These are phyloP conservation scores for Acanthurus tractus DNA, from an alignment of 2,797 vertebrate species.

Conservation along the genomic window DNA sequence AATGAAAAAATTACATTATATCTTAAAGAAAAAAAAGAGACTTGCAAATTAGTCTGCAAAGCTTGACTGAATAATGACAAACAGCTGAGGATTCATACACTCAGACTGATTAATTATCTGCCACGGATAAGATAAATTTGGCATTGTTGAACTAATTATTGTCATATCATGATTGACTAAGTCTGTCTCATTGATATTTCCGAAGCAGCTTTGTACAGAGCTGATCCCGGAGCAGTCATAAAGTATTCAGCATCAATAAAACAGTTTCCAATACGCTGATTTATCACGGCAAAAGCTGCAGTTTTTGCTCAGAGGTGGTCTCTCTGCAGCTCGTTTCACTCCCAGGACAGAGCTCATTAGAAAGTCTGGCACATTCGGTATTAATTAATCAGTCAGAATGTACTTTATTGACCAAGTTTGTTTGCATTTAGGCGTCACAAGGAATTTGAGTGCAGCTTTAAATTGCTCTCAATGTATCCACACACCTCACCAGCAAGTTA, in stretches of 20 bases:
- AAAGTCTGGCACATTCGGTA: background rate
- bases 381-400: background rate
- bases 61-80: conserved; percentile 38
- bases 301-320: background rate
- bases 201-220: conserved; percentile 37
- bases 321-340: background rate
- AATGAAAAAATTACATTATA: conserved; percentile 35
- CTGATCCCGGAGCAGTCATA: background rate
- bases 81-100: conserved; percentile 27
- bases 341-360: background rate
- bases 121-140: conserved; percentile 49
- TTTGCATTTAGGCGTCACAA: background rate
- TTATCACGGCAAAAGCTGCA: background rate
- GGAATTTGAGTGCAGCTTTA: background rate
- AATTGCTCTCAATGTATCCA: background rate
- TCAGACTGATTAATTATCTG: conserved; percentile 39
- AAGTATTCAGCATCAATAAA: conserved; percentile 19
- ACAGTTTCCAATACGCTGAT: conserved; percentile 3
- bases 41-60: conserved; percentile 17
- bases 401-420: background rate
- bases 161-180: conserved; percentile 40
- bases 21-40: conserved; percentile 6
- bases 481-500: background rate
- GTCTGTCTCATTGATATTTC: conserved; percentile 48
- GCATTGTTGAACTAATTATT: conserved; percentile 58